phyloP scores from a whole-genome alignment of 2,888 invertebrate species.

The Alsophila aescularia region DNA sequence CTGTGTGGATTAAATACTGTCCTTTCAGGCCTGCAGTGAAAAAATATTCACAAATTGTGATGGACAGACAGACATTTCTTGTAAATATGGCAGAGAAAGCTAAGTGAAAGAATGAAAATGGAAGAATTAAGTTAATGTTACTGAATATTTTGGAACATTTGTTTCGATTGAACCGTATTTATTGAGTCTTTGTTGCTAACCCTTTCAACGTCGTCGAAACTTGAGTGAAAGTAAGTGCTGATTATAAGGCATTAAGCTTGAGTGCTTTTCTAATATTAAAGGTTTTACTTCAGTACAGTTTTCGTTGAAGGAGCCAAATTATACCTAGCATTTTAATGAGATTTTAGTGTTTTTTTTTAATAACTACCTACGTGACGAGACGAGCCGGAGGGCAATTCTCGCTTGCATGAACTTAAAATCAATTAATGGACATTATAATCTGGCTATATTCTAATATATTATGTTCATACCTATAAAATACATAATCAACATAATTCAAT shows the following conservation, averaged over 20 bases:
- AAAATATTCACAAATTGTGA: conserved; percentile 58
- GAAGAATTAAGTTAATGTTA: conserved; percentile 19
- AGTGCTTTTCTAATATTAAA: conserved; percentile 11
- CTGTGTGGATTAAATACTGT: conserved; percentile 6
- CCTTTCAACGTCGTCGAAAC: conserved; percentile 3
- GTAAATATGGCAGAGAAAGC: conserved; percentile 28
- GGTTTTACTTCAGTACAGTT: too few relatives aligned
- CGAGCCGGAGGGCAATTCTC: too few relatives aligned
- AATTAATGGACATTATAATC: too few relatives aligned
- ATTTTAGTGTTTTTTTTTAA: too few relatives aligned
- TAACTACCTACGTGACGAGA: too few relatives aligned
- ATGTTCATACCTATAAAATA: too few relatives aligned
- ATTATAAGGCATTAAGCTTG: neutral
- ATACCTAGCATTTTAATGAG: too few relatives aligned
- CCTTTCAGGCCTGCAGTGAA: conserved; percentile 42
- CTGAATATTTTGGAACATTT: conserved; percentile 15
- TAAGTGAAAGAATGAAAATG: conserved; percentile 21
- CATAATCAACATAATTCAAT: too few relatives aligned
- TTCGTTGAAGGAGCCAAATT: too few relatives aligned
- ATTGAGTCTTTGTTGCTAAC: conserved; percentile 1
- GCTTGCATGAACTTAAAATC: too few relatives aligned
- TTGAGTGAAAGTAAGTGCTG: conserved; percentile 7
- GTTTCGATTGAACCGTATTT: conserved; percentile 12
- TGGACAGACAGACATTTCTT: conserved; percentile 46
- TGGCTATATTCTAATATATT: too few relatives aligned